Percentiles rank a stretch among this genome's conserved stretches.
phyloP scores from a whole-genome alignment of 1,140 invertebrate species.

The Drosophila baimaii region DNA sequence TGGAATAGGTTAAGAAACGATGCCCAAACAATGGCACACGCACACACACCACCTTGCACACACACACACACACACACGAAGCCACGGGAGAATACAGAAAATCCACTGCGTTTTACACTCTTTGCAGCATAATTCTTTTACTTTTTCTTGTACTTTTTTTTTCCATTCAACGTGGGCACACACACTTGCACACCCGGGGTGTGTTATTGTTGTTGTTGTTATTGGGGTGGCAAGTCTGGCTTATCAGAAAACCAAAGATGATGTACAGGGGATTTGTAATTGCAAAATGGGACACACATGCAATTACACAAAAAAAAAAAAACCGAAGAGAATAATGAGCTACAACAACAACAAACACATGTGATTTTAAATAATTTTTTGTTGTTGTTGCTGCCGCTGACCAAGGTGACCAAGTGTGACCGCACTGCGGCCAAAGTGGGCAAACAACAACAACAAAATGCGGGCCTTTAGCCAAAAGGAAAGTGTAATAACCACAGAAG shows the following conservation, averaged over 20 bases:
- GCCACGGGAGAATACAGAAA: constrained; percentile 34
- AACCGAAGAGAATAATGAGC: constrained; percentile 21
- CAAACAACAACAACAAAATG: constrained; percentile 2
- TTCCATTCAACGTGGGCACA: constrained; percentile 45
- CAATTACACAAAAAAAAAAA: constrained; percentile 36
- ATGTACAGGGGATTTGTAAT: constrained; percentile 1
- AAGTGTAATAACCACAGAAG: neutral
- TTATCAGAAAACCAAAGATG: constrained; percentile 30
- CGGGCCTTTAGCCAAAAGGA: neutral
- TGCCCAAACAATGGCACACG: constrained; percentile 39
- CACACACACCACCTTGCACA: constrained; percentile 18
- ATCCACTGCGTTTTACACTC: constrained; percentile 33
- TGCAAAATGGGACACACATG: constrained; percentile 46
- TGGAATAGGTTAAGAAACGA: constrained; percentile 38
- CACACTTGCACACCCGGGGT: constrained; percentile 18
- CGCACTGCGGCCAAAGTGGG: constrained; percentile 18
- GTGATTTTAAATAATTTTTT: constrained; percentile 54
- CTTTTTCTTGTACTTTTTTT: constrained; percentile 17
- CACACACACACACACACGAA: constrained; percentile 2
- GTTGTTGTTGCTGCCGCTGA: constrained; percentile 17
- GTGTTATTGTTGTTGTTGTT: constrained; percentile 15
- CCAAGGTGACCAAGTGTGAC: constrained; percentile 53
- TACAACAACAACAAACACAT: constrained; percentile 66
- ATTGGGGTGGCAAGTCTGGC: constrained; percentile 12
- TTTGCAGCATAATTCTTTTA: constrained; percentile 35